Conservation (phyloP, 2,797 vertebrate species). For the Urosaurus nigricauda region DNA sequence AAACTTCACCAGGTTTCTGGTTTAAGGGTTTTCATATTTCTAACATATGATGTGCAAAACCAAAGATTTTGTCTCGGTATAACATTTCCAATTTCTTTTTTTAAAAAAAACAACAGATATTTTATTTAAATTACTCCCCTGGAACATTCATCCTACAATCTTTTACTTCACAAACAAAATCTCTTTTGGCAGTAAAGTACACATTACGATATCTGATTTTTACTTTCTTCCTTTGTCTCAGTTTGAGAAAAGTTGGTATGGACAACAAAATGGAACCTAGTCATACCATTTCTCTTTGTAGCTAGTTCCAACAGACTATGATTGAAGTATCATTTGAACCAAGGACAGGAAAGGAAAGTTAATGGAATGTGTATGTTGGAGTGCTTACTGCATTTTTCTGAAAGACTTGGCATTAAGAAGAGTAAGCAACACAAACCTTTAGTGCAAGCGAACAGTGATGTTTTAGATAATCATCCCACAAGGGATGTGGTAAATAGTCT, state of each 20-base stretch:
- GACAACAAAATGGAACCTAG: slow-evolving; percentile 36
- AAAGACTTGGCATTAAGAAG: slow-evolving; percentile 55
- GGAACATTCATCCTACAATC: background rate
- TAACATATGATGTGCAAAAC: slow-evolving; percentile 7
- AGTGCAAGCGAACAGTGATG: slow-evolving; percentile 12
- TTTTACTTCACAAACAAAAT: slow-evolving; percentile 5
- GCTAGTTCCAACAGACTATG: slow-evolving; percentile 35
- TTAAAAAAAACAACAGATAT: background rate
- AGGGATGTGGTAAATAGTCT: slow-evolving; percentile 22
- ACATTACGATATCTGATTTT: background rate
- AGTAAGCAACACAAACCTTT: slow-evolving; percentile 42
- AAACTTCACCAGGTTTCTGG: background rate
- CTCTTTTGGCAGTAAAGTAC: slow-evolving; percentile 13
- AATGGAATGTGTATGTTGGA: slow-evolving; percentile 59
- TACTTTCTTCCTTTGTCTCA: background rate
- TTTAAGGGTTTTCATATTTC: background rate
- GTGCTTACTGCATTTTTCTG: slow-evolving; percentile 42
- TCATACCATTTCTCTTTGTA: slow-evolving; percentile 43
- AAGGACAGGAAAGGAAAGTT: slow-evolving; percentile 36
- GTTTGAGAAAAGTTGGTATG: slow-evolving; percentile 32
- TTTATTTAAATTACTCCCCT: slow-evolving; percentile 27
- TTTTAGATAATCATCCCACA: background rate
- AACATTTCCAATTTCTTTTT: background rate
- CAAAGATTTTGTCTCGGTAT: slow-evolving; percentile 13
- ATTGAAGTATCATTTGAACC: slow-evolving; percentile 48